A percentile compares a stretch with the other conserved stretches of the same genome.
These are phyloP conservation scores for Eulimnadia texana DNA, from an alignment of 1,140 invertebrate species.

Conservation along the genomic window DNA sequence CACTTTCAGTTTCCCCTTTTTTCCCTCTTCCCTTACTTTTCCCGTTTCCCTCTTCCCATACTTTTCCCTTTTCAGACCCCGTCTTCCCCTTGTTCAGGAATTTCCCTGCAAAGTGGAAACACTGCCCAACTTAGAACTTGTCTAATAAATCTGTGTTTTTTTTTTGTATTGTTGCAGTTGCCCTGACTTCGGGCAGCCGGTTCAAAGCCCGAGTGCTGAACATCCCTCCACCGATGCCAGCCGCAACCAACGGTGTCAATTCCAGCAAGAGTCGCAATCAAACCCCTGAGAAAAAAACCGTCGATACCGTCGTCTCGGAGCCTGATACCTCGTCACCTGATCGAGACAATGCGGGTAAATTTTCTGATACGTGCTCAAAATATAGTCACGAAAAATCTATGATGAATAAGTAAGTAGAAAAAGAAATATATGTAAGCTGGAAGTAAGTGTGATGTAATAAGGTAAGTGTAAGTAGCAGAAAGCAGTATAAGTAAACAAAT, in stretches of 20 bases:
- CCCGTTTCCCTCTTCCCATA: too few species aligned
- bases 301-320: conserved; percentile 28
- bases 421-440: neutral
- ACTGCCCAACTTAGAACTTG: too few species aligned
- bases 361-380: conserved; percentile 7
- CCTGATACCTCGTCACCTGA: conserved; percentile 35
- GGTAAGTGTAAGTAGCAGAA: too few species aligned
- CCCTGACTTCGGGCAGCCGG: conserved; percentile 27
- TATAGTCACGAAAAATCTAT: neutral
- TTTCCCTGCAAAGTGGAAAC: too few species aligned
- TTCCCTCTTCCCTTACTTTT: too few species aligned
- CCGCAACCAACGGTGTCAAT: conserved; percentile 14
- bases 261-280: neutral
- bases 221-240: conserved; percentile 31
- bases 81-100: too few species aligned
- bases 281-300: neutral
- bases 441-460: neutral
- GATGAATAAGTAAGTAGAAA: neutral
- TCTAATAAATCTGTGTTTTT: conserved; percentile 4
- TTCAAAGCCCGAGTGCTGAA: conserved; percentile 38
- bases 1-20: too few species aligned
- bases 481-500: too few species aligned
- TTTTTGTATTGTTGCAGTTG: conserved; percentile 24
- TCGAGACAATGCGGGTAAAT: conserved; percentile 23
- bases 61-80: too few species aligned